Base-by-base conservation (phyloP, 2,113 vertebrate species). In the Osmerus mordax region DNA sequence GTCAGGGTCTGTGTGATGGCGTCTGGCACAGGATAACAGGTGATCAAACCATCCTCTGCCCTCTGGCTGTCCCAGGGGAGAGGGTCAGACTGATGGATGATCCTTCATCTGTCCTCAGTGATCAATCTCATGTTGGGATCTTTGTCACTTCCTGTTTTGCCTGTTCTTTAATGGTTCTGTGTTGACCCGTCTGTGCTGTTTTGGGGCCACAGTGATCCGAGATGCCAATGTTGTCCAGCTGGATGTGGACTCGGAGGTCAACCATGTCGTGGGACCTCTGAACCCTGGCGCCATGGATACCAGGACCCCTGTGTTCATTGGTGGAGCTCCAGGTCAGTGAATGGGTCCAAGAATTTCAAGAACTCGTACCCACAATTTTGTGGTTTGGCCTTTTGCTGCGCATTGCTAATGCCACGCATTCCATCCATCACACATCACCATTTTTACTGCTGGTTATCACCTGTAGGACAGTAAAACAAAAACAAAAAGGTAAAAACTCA, bases 181-280 rank as follows among this genome's bases (percentile, higher is more conserved):
- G 5, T 47, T 47, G 9, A 47, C 41, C 41, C 41, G 41, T 73
- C 18, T 73, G 5, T 76, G 41, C 41, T 19, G 9, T 41, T 28
- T 51, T 54, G 67, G 47, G 14, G 19, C 71, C 83, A 72, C 77
- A 98, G 97, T 98, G 75, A 98, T 96, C 79, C 90, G 93, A 83
- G 93, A 96, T 9, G 87, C 90, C 32, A 96, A 94, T 1, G 92
- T 95, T 29, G 91, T 98, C 65, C 95, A 96, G 83, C 80, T 99
- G 83, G 93, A 96, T 25, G 95, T 99, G 54, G 96, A 98, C 78
- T 97, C 95, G 32, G 94, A 97, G 87, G 93, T 97, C 75, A 94
- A 92, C 77, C 94, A 95, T 9, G 93, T 96, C 3, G 92, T 96
- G 62, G 96, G 94, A 55, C 93, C 93, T 0, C 73, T 95, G 65